These are phyloP conservation scores for Osmoderma eremita DNA, from an alignment of 2,888 invertebrate genomes.

Conservation along the genomic window DNA sequence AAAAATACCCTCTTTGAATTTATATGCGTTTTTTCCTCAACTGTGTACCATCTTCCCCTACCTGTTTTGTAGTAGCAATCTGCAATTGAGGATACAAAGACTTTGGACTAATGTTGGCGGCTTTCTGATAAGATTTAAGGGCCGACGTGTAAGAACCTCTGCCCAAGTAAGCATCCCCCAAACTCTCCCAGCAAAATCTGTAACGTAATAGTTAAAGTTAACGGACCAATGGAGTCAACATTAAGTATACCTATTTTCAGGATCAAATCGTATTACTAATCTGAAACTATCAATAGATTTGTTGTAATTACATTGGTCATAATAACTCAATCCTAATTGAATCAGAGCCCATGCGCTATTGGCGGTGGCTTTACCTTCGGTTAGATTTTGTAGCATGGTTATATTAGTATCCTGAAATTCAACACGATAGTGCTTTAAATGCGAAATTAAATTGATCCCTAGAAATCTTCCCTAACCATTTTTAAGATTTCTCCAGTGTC, in stretches of 20 bases:
- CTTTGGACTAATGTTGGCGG: constrained; percentile 72
- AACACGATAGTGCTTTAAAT: not conserved
- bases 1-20: no score
- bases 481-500: not conserved
- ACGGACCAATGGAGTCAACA: not conserved
- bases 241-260: constrained; percentile 70
- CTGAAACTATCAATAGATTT: constrained; percentile 82
- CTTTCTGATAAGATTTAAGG: constrained; percentile 85
- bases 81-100: constrained; percentile 79
- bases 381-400: constrained; percentile 62
- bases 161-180: constrained; percentile 90
- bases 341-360: constrained; percentile 80
- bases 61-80: constrained; percentile 78
- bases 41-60: no score
- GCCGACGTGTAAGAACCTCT: constrained; percentile 91
- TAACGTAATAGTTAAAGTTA: constrained; percentile 41
- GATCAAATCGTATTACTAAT: constrained; percentile 74
- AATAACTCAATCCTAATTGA: constrained; percentile 83
- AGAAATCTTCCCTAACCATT: no score
- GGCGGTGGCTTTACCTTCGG: constrained; percentile 59
- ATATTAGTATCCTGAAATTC: constrained; percentile 69
- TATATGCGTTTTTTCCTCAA: no score
- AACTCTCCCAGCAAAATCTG: constrained; percentile 82
- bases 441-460: no score
- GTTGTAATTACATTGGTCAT: constrained; percentile 76